These are phyloP conservation scores for Acanthosepion lycidas DNA, from an alignment of 2,888 invertebrate species.

Conservation along the genomic window DNA sequence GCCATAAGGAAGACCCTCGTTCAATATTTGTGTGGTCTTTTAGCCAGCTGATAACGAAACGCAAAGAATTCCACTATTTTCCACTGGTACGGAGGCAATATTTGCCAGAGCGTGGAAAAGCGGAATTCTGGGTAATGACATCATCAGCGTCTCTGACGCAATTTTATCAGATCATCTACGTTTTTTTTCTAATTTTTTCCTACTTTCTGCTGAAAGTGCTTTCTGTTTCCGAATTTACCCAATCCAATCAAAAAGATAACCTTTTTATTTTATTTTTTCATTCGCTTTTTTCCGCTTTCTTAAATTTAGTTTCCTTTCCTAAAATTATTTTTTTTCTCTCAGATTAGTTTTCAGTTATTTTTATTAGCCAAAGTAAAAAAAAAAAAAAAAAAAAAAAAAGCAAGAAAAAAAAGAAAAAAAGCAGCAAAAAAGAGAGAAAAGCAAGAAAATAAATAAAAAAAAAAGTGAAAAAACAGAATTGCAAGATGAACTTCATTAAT, in stretches of 20 bases:
- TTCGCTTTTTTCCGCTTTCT: neutral
- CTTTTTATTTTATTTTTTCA: neutral
- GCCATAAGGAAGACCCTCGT: neutral
- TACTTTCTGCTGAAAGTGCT: neutral
- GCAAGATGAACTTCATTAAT: too few species aligned
- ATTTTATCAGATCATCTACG: neutral
- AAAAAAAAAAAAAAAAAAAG: too few species aligned
- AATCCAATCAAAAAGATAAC: constrained; percentile 17
- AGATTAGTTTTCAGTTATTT: too few species aligned
- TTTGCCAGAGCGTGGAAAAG: neutral
- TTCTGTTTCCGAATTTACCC: neutral
- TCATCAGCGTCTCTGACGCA: neutral
- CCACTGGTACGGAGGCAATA: neutral
- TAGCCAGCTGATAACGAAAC: neutral
- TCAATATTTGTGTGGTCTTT: neutral
- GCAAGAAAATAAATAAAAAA: too few species aligned
- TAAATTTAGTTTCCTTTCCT: neutral
- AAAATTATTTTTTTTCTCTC: too few species aligned
- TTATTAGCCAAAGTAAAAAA: too few species aligned
- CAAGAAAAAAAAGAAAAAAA: too few species aligned
- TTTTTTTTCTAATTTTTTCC: neutral
- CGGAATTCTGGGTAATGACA: constrained; percentile 21
- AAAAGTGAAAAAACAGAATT: too few species aligned
- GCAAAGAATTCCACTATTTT: neutral
- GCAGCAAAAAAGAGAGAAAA: too few species aligned